phyloP scores from a whole-genome alignment of 2,888 invertebrate species.

The Ectropis crepuscularia region DNA sequence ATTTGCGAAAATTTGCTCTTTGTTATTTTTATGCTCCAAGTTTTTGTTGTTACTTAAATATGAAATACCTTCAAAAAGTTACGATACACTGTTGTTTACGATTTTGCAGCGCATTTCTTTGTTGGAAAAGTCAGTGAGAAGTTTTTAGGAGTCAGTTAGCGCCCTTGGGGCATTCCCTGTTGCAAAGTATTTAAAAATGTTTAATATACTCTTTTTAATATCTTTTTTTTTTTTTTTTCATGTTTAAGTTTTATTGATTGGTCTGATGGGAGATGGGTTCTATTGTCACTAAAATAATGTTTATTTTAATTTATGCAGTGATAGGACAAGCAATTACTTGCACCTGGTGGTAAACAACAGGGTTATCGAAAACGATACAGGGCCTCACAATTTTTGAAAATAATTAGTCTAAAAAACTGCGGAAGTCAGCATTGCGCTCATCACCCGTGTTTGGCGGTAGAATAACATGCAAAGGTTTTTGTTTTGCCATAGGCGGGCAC shows the following conservation, averaged over 20 bases:
- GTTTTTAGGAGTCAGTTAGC: conserved; percentile 22
- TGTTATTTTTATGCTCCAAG: too few species aligned
- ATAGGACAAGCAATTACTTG: not conserved
- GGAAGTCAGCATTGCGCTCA: too few species aligned
- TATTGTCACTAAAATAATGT: not conserved
- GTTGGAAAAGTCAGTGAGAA: conserved; percentile 26
- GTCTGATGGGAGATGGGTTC: conserved; percentile 3
- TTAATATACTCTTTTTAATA: conserved; percentile 20
- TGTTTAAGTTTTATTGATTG: conserved; percentile 19
- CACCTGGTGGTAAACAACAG: too few species aligned
- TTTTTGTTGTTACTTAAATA: too few species aligned
- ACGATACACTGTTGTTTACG: conserved; percentile 33
- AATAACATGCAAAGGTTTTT: too few species aligned
- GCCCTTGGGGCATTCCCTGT: conserved; percentile 19
- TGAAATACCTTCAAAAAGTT: conserved; percentile 4
- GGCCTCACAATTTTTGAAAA: too few species aligned
- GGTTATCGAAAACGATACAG: too few species aligned
- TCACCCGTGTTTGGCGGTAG: too few species aligned
- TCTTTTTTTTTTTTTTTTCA: conserved; percentile 15
- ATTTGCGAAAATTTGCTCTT: too few species aligned
- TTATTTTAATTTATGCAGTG: not conserved
- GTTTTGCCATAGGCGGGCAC: too few species aligned
- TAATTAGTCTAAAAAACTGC: too few species aligned
- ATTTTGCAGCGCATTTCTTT: conserved; percentile 33
- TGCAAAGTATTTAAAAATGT: conserved; percentile 24